phyloP scores from a whole-genome alignment of 2,888 invertebrate species.

The Euzophera pinguis region DNA sequence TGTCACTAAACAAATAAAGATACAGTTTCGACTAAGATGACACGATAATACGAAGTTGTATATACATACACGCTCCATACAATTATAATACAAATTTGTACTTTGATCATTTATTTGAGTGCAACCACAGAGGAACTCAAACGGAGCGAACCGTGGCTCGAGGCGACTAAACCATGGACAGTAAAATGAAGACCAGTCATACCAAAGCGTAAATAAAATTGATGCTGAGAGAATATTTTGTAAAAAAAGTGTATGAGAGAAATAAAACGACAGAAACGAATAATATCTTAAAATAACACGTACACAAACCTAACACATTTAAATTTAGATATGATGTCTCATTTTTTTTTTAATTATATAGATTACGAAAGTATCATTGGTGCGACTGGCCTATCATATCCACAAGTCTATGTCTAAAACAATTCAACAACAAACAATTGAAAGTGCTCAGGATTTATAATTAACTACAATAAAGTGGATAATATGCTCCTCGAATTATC shows the following conservation, averaged over 20 bases:
- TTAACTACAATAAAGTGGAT: conserved; percentile 7
- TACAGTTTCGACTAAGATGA: conserved; percentile 14
- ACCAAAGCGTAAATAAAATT: not conserved
- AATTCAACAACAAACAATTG: conserved; percentile 6
- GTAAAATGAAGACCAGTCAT: not conserved
- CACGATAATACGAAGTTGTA: conserved; percentile 15
- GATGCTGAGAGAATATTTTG: not conserved
- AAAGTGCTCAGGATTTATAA: conserved; percentile 6
- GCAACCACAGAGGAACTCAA: conserved; percentile 30
- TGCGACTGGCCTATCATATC: not conserved
- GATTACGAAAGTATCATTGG: not conserved
- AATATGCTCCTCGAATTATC: not conserved
- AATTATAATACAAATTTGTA: conserved; percentile 41
- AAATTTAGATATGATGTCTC: not conserved
- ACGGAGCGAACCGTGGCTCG: conserved; percentile 2
- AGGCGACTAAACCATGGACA: not conserved
- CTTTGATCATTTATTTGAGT: conserved; percentile 37
- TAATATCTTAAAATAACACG: not conserved
- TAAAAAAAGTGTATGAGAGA: too few relatives aligned
- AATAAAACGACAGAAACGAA: too few relatives aligned
- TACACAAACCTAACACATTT: not conserved
- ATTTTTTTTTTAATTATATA: not conserved
- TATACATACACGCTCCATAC: conserved; percentile 20
- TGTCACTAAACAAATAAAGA: conserved; percentile 11
- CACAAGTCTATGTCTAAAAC: not conserved